These are phyloP conservation scores for Actinernus sp. DNA, from an alignment of 92 coral and sea anemone genomes.

Conservation along the genomic window DNA sequence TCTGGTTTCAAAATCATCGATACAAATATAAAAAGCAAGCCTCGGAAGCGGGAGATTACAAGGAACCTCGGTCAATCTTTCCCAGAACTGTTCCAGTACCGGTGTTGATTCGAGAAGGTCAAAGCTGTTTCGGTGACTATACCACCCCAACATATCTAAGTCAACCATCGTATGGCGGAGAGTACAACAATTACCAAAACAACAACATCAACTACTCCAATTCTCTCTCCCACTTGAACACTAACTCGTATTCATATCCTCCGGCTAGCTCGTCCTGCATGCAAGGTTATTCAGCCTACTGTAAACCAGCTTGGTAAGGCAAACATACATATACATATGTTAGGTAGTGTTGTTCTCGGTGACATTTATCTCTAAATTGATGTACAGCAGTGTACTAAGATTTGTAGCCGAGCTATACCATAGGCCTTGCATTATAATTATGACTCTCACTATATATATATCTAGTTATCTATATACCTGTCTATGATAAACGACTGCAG, in stretches of 20 bases:
- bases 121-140: conserved; percentile 76
- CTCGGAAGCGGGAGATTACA: conserved; percentile 92
- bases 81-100: conserved; percentile 95
- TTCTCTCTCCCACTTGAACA: conserved; percentile 66
- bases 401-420: too few species aligned
- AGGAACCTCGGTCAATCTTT: conserved; percentile 83
- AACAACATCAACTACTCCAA: conserved; percentile 64
- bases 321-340: conserved; percentile 17
- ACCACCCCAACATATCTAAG: conserved; percentile 45
- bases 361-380: too few species aligned
- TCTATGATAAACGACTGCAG: too few species aligned
- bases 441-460: too few species aligned
- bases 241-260: conserved; percentile 70
- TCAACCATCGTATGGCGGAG: conserved; percentile 25
- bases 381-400: too few species aligned
- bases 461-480: too few species aligned
- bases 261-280: conserved; percentile 78
- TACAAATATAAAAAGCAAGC: conserved; percentile 98
- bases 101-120: conserved; percentile 95
- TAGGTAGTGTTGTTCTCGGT: too few species aligned
- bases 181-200: conserved; percentile 42
- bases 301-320: conserved; percentile 64
- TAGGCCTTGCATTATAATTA: too few species aligned
- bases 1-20: conserved; percentile 99
- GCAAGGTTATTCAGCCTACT: conserved; percentile 74